These are phyloP conservation scores for Fulmarus glacialis DNA, from an alignment of 2,113 vertebrate species.

Conservation along the genomic window DNA sequence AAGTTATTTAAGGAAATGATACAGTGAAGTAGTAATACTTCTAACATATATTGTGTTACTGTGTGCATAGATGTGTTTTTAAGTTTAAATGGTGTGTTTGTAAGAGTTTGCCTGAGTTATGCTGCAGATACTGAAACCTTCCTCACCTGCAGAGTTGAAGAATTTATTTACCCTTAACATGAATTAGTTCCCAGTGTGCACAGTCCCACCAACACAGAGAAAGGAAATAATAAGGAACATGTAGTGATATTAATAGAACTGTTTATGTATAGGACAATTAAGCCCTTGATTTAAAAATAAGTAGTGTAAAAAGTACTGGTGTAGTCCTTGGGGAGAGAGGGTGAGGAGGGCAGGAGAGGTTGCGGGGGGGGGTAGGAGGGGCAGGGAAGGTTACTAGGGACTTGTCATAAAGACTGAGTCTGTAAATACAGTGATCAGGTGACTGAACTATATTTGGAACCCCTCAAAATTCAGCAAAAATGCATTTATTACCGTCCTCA, in stretches of 20 bases:
- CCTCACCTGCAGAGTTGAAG: not conserved
- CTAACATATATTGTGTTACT: not conserved
- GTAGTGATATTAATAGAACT: not conserved
- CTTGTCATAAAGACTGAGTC: not conserved
- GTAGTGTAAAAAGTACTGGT: not conserved
- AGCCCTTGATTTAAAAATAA: not conserved
- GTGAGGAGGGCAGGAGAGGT: not conserved
- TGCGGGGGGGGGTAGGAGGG: not conserved
- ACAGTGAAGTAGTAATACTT: not conserved
- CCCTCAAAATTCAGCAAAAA: not conserved
- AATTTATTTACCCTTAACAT: not conserved
- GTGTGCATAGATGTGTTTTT: not conserved
- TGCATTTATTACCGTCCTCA: not conserved
- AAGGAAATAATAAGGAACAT: not conserved
- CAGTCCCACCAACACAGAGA: not conserved
- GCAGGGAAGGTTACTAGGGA: not conserved
- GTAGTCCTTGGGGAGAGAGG: not conserved
- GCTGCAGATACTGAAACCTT: not conserved
- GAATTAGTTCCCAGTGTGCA: not conserved
- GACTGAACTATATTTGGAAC: not conserved
- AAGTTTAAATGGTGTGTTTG: not conserved
- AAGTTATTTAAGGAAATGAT: not conserved
- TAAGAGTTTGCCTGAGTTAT: not conserved
- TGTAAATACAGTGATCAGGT: not conserved
- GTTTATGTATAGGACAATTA: not conserved